Evolutionary conservation across 2,888 invertebrate species (phyloP).

Genomic region (Tyria jacobaeae): DNA sequence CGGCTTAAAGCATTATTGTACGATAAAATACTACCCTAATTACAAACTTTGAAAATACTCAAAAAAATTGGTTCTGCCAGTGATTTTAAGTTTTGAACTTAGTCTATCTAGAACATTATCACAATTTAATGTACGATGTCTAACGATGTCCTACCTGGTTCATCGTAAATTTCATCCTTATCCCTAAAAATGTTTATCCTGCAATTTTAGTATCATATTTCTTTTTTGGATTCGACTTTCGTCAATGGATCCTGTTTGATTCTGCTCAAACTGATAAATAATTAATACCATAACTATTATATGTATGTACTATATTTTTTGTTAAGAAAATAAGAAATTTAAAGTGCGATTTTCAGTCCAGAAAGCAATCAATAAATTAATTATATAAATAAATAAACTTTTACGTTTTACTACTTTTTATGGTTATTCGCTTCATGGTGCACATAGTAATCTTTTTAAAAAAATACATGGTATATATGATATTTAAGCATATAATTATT

Average conservation of each 20-base stretch:
- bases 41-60: background rate
- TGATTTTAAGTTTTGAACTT: slow-evolving; percentile 33
- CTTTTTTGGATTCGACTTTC: slow-evolving; percentile 9
- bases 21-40: background rate
- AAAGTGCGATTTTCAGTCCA: too few relatives aligned
- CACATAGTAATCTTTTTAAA: too few relatives aligned
- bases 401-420: too few relatives aligned
- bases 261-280: background rate
- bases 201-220: slow-evolving; percentile 32
- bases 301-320: too few relatives aligned
- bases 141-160: slow-evolving; percentile 40
- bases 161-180: slow-evolving; percentile 48
- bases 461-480: too few relatives aligned
- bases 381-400: too few relatives aligned
- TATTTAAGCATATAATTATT: too few relatives aligned
- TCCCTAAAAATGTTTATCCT: slow-evolving; percentile 39
- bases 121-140: slow-evolving; percentile 46
- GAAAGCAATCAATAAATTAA: too few relatives aligned
- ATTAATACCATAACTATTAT: too few relatives aligned
- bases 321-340: too few relatives aligned
- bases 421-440: too few relatives aligned
- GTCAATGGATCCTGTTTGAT: background rate
- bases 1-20: background rate
- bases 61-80: too few relatives aligned
- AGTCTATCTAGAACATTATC: slow-evolving; percentile 36